These are phyloP conservation scores for Hydractinia symbiolongicarpus DNA, from an alignment of 30 jellyfish, hydroid and myxozoan species.

Conservation along the genomic window DNA sequence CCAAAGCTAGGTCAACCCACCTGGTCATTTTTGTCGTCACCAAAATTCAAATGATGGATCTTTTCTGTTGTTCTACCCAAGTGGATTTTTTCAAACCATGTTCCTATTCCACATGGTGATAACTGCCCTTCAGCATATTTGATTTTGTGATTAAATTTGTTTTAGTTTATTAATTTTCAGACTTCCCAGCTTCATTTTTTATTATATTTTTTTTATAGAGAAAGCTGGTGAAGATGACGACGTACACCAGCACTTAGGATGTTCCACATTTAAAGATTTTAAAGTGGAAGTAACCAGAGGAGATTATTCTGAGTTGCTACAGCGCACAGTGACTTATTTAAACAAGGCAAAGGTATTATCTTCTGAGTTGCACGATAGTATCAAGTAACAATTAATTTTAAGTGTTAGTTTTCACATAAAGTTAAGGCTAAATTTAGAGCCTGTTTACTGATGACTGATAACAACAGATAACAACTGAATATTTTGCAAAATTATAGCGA, in stretches of 20 bases:
- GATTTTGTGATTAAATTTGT: no score
- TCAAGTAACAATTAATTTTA: background rate
- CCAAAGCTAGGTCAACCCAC: no score
- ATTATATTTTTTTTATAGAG: background rate
- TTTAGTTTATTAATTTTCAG: no score
- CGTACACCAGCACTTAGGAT: slow-evolving; percentile 46
- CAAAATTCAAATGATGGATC: no score
- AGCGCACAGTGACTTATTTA: slow-evolving; percentile 55
- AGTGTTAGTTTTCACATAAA: background rate
- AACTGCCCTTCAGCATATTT: no score
- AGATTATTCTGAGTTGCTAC: slow-evolving; percentile 62
- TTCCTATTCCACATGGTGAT: no score
- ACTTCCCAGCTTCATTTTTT: background rate
- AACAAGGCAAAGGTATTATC: slow-evolving; percentile 61
- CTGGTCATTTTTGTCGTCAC: no score
- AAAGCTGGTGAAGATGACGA: slow-evolving; percentile 4
- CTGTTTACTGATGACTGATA: background rate
- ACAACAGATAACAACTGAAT: background rate
- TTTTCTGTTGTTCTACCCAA: no score
- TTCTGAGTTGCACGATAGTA: background rate
- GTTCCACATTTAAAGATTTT: slow-evolving; percentile 25
- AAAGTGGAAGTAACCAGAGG: slow-evolving; percentile 65
- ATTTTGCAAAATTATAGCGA: background rate
- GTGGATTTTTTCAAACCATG: no score
- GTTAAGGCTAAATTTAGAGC: background rate